Conservation (phyloP, 2,797 vertebrate genomes). For the Capromys pilorides region DNA sequence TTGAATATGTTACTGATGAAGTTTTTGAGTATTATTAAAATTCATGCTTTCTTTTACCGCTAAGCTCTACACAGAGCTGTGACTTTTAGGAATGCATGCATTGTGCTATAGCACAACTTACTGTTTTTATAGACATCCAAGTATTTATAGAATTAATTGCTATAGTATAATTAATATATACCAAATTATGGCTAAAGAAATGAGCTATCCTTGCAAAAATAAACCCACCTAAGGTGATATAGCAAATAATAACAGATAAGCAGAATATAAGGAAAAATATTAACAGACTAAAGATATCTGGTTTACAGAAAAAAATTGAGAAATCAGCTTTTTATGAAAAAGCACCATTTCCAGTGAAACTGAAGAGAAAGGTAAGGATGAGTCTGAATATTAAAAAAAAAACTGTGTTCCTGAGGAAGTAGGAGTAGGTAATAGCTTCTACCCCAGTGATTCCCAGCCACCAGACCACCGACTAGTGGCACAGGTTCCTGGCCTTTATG, state of each 20-base stretch:
- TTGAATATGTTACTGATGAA: not conserved
- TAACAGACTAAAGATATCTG: not conserved
- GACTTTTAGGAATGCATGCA: not conserved
- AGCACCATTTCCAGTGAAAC: not conserved
- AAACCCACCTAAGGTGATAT: not conserved
- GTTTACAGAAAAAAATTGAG: not conserved
- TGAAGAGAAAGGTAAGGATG: not conserved
- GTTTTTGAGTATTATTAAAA: not conserved
- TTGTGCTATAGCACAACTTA: not conserved
- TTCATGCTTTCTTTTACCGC: not conserved
- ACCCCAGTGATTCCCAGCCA: not conserved
- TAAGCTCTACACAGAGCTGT: not conserved
- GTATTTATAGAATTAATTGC: not conserved
- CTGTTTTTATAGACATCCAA: not conserved
- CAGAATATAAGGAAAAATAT: not conserved
- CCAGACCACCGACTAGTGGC: not conserved
- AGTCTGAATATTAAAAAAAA: not conserved
- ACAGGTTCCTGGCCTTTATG: not conserved
- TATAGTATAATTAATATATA: not conserved
- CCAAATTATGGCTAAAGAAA: slow-evolving; percentile 18
- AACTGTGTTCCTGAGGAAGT: not conserved
- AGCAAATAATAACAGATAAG: not conserved
- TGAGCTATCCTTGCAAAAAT: not conserved
- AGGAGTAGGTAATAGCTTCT: not conserved
- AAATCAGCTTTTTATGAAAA: not conserved